A percentile compares a stretch with the other conserved stretches of the same genome.
Conservation (phyloP, 2,797 vertebrate species). For the Enteromius treurensis region DNA sequence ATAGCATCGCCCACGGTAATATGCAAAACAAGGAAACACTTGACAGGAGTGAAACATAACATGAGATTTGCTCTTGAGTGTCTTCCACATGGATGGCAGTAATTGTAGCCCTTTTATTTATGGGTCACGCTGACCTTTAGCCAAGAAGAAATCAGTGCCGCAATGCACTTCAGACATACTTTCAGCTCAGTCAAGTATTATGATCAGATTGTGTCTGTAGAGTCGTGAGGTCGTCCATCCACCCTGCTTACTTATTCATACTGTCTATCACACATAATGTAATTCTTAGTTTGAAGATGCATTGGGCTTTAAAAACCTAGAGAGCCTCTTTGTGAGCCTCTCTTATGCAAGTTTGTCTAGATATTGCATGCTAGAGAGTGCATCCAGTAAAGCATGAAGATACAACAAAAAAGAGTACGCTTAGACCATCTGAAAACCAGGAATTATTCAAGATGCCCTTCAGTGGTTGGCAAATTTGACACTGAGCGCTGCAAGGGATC, state of each 20-base stretch:
- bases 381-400: slow-evolving; percentile 36
- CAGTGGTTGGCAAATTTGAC: slow-evolving; percentile 35
- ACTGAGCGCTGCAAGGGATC: slow-evolving; percentile 4
- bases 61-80: slow-evolving; percentile 23
- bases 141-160: neutral
- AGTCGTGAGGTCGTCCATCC: neutral
- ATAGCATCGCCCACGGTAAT: neutral
- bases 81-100: slow-evolving; percentile 34
- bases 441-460: slow-evolving; percentile 58
- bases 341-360: slow-evolving; percentile 20
- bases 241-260: slow-evolving; percentile 39
- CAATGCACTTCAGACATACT: slow-evolving; percentile 1
- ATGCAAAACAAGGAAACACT: neutral
- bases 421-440: slow-evolving; percentile 48
- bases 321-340: slow-evolving; percentile 36
- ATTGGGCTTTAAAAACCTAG: neutral
- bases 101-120: slow-evolving; percentile 45
- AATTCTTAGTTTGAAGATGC: slow-evolving; percentile 24
- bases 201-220: slow-evolving; percentile 27
- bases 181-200: slow-evolving; percentile 15
- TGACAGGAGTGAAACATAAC: neutral
- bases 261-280: slow-evolving; percentile 35
- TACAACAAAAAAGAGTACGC: slow-evolving; percentile 1
- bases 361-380: slow-evolving; percentile 32
- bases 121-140: slow-evolving; percentile 46